phyloP scores from a whole-genome alignment of 2,113 vertebrate genomes.

The Rutilus rutilus region DNA sequence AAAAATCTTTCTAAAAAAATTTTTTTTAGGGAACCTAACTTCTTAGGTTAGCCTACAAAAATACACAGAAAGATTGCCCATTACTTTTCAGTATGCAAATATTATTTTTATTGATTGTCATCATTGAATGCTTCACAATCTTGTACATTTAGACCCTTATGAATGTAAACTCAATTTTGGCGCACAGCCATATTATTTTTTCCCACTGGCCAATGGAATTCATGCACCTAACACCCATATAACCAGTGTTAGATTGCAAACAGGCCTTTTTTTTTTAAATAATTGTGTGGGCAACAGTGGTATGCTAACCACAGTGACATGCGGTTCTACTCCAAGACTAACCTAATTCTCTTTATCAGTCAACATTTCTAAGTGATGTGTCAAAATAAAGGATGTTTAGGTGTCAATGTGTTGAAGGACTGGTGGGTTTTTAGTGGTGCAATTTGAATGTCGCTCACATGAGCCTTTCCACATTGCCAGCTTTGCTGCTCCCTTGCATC shows the following conservation, averaged over 20 bases:
- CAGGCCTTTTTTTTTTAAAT: background rate
- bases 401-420: background rate
- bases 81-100: background rate
- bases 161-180: background rate
- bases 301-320: conserved; percentile 20
- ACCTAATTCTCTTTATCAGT: conserved; percentile 25
- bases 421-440: background rate
- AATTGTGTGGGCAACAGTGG: background rate
- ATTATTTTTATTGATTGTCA: background rate
- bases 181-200: background rate
- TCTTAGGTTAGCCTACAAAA: background rate
- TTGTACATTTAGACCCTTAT: background rate
- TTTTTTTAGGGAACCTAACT: background rate
- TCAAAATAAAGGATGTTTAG: background rate
- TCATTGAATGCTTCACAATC: background rate
- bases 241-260: background rate
- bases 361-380: background rate
- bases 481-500: background rate
- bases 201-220: background rate
- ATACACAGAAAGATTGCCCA: no score
- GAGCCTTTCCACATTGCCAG: background rate
- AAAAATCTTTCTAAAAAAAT: background rate
- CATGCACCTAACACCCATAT: background rate
- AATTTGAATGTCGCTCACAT: background rate
- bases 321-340: background rate